These are phyloP conservation scores for Psittacula derbiana DNA, from an alignment of 2,797 vertebrate genomes.

Conservation along the genomic window DNA sequence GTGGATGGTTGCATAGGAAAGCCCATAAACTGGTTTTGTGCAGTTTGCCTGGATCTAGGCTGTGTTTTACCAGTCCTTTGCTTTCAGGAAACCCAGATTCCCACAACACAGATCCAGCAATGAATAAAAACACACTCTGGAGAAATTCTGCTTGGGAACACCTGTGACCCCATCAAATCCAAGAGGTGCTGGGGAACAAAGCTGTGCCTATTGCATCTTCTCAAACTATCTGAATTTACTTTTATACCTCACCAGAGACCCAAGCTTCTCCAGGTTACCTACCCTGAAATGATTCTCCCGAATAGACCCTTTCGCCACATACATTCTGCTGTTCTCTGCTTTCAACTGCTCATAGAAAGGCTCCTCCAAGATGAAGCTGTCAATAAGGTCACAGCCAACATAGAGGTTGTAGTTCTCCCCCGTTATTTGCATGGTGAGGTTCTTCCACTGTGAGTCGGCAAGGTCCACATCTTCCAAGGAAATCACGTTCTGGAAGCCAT, in stretches of 20 bases:
- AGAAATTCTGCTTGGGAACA: background rate
- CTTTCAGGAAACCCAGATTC: background rate
- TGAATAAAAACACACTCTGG: background rate
- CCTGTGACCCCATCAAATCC: background rate
- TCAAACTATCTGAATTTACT: background rate
- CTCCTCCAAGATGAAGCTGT: slow-evolving; percentile 93
- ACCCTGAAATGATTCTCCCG: slow-evolving; percentile 96
- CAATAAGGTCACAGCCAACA: slow-evolving; percentile 91
- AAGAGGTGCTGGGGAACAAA: background rate
- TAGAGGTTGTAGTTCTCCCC: slow-evolving; percentile 91
- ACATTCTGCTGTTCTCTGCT: slow-evolving; percentile 87
- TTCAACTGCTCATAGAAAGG: slow-evolving; percentile 92
- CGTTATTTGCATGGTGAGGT: slow-evolving; percentile 90
- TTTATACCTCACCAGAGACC: background rate
- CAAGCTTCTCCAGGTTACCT: slow-evolving; percentile 49
- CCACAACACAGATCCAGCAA: background rate
- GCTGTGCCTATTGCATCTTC: background rate
- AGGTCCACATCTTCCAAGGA: slow-evolving; percentile 96
- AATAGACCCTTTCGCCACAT: slow-evolving; percentile 87
- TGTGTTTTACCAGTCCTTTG: background rate
- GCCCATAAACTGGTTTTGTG: background rate
- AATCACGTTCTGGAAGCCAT: slow-evolving; percentile 86
- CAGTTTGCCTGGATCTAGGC: background rate
- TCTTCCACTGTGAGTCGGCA: slow-evolving; percentile 96
- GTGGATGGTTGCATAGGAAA: background rate